Evolutionary conservation across 2,888 invertebrate species (phyloP).

Genomic region (Lasioglossum calceatum): DNA sequence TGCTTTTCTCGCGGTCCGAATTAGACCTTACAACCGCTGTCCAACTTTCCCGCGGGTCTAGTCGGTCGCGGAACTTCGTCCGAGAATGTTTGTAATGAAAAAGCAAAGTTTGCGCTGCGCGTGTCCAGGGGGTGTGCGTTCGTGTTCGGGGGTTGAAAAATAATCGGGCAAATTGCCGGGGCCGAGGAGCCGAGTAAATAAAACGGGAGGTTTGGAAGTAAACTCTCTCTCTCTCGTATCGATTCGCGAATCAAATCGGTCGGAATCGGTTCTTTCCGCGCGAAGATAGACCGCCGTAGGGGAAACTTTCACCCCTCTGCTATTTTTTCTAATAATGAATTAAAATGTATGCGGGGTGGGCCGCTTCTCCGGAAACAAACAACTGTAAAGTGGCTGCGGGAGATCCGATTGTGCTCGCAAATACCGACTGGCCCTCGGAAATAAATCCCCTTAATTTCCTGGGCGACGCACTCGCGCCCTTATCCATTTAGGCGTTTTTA

Average conservation of each 20-base stretch:
- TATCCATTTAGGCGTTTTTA: not conserved
- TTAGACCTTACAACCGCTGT: slow-evolving; percentile 23
- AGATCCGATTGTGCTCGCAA: slow-evolving; percentile 43
- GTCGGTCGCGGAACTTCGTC: slow-evolving; percentile 12
- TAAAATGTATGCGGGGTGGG: slow-evolving; percentile 59
- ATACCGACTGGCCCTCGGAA: not conserved
- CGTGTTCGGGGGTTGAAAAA: slow-evolving; percentile 20
- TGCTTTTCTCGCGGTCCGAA: not conserved
- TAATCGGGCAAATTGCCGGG: slow-evolving; percentile 27
- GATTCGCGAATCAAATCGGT: slow-evolving; percentile 37
- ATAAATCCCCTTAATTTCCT: slow-evolving; percentile 10
- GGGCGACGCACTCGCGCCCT: not conserved
- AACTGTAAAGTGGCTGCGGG: slow-evolving; percentile 50
- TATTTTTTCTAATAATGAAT: slow-evolving; percentile 57
- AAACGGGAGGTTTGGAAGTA: not conserved
- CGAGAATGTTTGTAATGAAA: slow-evolving; percentile 22
- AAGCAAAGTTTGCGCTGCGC: slow-evolving; percentile 25
- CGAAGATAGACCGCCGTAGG: slow-evolving; percentile 43
- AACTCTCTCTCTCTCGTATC: slow-evolving; percentile 4
- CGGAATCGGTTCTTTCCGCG: slow-evolving; percentile 7
- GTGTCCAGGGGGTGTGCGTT: not conserved
- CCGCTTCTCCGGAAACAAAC: slow-evolving; percentile 37
- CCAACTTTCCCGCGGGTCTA: slow-evolving; percentile 7
- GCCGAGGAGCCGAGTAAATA: not conserved
- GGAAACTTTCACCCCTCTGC: slow-evolving; percentile 42